These are phyloP conservation scores for Achlya flavicornis DNA, from an alignment of 2,888 invertebrate genomes.

Conservation along the genomic window DNA sequence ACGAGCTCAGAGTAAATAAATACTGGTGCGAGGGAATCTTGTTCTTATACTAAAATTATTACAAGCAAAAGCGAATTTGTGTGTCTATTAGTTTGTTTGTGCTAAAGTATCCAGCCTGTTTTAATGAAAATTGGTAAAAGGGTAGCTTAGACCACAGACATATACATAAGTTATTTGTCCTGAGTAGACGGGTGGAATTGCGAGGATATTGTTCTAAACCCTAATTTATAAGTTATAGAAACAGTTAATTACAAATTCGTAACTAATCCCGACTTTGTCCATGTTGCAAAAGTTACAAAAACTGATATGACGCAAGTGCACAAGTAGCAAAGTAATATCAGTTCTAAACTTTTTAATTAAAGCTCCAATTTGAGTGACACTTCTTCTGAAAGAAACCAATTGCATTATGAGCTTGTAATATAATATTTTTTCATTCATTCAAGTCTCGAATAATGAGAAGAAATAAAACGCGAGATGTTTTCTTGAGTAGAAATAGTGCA, in stretches of 20 bases:
- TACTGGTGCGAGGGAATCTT: no score
- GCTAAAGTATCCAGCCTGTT: no score
- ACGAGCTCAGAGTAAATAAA: no score
- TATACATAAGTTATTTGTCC: no score
- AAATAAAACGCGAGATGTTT: slow-evolving; percentile 1
- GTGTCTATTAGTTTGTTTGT: no score
- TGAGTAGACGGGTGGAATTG: no score
- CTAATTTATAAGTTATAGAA: no score
- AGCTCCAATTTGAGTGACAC: background rate
- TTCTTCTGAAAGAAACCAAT: background rate
- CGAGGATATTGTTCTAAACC: no score
- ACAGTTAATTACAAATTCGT: background rate
- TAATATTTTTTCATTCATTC: slow-evolving; percentile 1
- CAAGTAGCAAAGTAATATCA: background rate
- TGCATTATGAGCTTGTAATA: background rate
- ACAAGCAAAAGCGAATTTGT: no score
- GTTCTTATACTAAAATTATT: no score
- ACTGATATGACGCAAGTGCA: background rate
- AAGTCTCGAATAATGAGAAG: background rate
- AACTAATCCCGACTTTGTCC: background rate
- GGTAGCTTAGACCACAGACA: no score
- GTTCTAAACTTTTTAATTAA: background rate
- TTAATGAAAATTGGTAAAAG: no score
- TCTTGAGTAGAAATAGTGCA: background rate
- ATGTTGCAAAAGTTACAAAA: background rate